phyloP scores from a whole-genome alignment of 2,797 vertebrate species.

The Poeciliopsis infans region DNA sequence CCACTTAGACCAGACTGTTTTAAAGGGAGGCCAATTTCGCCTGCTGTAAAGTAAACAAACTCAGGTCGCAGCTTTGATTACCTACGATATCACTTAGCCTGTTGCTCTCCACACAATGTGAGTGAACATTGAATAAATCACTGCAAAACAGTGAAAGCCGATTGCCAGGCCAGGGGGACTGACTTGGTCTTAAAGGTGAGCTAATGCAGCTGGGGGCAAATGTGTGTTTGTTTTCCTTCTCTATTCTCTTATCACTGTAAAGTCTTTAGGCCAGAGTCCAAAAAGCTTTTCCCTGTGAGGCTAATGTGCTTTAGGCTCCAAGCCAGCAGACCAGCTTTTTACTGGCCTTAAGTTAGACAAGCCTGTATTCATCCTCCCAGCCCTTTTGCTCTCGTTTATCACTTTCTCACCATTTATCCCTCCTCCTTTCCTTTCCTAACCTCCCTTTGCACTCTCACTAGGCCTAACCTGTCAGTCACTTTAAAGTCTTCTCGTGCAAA shows the following conservation, averaged over 20 bases:
- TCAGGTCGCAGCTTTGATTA: conserved; percentile 60
- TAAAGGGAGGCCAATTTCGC: conserved; percentile 52
- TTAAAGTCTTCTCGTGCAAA: conserved; percentile 81
- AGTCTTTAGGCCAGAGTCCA: conserved; percentile 80
- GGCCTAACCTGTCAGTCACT: conserved; percentile 81
- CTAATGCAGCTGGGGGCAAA: conserved; percentile 58
- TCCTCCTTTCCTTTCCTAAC: conserved; percentile 28
- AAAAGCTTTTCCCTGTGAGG: conserved; percentile 77
- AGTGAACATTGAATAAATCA: conserved; percentile 56
- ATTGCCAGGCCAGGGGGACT: conserved; percentile 49
- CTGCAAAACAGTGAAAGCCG: conserved; percentile 57
- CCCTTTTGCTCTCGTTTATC: conserved; percentile 51
- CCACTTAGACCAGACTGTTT: background rate
- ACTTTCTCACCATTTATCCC: conserved; percentile 36
- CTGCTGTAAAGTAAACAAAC: conserved; percentile 46
- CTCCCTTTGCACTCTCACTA: conserved; percentile 49
- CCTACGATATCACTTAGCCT: conserved; percentile 49
- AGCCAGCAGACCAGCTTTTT: conserved; percentile 78
- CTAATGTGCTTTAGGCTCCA: conserved; percentile 81
- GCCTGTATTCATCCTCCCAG: conserved; percentile 66
- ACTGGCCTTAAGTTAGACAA: conserved; percentile 74
- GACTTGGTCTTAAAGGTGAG: conserved; percentile 64
- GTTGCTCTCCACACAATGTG: conserved; percentile 36
- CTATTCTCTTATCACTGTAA: conserved; percentile 73
- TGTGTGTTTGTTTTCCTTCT: conserved; percentile 59